Evolutionary conservation across 2,113 vertebrate species (phyloP), one percentile per base, ranked within the genome.

Genomic region (Cyanoliseus patagonus): DNA sequence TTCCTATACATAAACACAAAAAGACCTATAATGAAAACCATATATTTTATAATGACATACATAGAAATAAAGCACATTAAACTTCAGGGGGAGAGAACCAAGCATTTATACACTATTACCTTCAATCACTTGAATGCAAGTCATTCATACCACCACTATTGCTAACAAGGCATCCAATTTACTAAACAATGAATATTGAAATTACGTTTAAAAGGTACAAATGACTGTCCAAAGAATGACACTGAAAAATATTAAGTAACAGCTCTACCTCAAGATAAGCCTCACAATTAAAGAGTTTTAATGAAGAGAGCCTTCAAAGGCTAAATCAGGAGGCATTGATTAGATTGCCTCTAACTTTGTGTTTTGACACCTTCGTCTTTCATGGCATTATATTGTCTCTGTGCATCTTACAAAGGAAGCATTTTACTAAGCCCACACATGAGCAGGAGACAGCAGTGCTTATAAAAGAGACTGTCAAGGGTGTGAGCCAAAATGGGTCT

Each of bases 281-380:
- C 96, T 98, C 96, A 97, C 98, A 98, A 98, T 98, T 98, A 98
- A 98, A 98, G 97, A 98, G 97, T 98, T 98, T 98, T 98, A 98
- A 98, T 98, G 98, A 98, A 98, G 98, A 98, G 95, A 98, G 97
- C 97, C 98, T 99, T 99, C 98, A 99, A 98, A 98, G 98, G 98
- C 98, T 98, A 98, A 99, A 98, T 99, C 98, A 98, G 98, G 98
- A 99, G 98, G 98, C 98, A 98, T 98, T 99, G 99, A 99, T 99
- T 99, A 98, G 98, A 99, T 99, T 99, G 99, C 98, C 96, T 98
- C 97, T 98, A 98, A 98, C 98, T 98, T 98, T 97, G 97, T 98
- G 98, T 98, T 98, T 98, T 99, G 98, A 98, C 98, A 98, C 98
- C 98, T 98, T 99, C 98, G 97, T 99, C 98, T 98, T 98, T 98